A percentile compares a stretch with the other conserved stretches of the same genome.
phyloP scores from a whole-genome alignment of 2,113 vertebrate species.

The Aspidoscelis tigris region DNA sequence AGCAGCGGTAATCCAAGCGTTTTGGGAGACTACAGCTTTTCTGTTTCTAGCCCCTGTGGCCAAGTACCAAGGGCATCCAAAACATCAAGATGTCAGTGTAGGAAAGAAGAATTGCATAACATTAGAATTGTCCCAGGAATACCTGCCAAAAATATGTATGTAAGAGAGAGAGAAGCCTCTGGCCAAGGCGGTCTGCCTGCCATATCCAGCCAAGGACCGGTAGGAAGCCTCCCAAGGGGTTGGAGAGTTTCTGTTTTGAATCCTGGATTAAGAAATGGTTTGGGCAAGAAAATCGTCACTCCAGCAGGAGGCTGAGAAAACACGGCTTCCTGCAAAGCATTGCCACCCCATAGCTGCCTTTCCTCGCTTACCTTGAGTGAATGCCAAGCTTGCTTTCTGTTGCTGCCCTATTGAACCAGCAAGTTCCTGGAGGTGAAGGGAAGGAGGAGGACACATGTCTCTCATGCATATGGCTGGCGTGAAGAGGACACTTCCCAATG shows the following conservation, averaged over 20 bases:
- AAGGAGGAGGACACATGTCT: neutral
- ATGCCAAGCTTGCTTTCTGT: neutral
- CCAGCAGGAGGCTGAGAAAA: neutral
- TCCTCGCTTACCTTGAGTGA: neutral
- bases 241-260: neutral
- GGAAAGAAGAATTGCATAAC: neutral
- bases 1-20: neutral
- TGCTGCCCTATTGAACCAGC: neutral
- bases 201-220: neutral
- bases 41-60: neutral
- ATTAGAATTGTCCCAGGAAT: neutral
- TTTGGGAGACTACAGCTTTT: neutral
- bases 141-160: too few relatives aligned
- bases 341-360: neutral
- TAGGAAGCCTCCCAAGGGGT: too few relatives aligned
- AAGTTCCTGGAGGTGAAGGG: neutral
- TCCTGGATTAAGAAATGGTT: neutral
- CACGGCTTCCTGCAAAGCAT: neutral
- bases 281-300: neutral
- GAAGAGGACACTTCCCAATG: neutral
- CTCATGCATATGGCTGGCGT: neutral
- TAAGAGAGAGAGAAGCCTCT: neutral
- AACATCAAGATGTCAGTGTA: neutral
- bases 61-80: neutral
- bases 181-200: neutral